Base-by-base conservation (phyloP, 2,888 invertebrate species). In the Eupithecia pulchellata region DNA sequence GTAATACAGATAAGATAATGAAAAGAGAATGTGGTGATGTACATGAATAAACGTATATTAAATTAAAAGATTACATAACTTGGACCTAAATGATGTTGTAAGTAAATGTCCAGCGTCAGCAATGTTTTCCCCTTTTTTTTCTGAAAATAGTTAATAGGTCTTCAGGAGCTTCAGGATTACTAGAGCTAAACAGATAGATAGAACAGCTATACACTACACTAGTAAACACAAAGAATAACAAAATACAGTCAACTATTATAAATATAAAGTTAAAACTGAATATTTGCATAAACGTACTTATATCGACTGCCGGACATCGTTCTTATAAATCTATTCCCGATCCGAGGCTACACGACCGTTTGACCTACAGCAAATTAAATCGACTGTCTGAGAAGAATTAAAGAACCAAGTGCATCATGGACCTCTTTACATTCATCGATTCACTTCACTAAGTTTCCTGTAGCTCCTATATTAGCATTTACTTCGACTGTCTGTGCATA, bases 311-410 rank as follows among this genome's bases (percentile, higher is more conserved):
- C 69, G 66, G 73, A 69, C 67, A 62, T 67, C 20, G 57, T 66
- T 69, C 14, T 39, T 65, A n/a, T 69, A 64, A 69, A 70, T 77
- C 64, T 73, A 71, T 68, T 73, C 66, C 29, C 61, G 66, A 13
- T n/a, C 17, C 66, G 71, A 75, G 77, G 77, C 63, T 72, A 66
- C 74, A 55, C 65, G 75, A 68, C 72, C 69, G 66, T 68, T 71
- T 76, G 75, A 79, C 78, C 76, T 77, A 77, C 66, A 75, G 64
- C 13, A 30, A 58, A 47, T 63, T 66, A 61, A 58, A 64, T 55
- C n/a, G 11, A 30, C 9, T 34, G 55, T 67, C 64, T 69, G 47
- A 29, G 64, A 39, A 67, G 72, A 64, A 72, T 74, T 65, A 71
- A 74, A 69, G 63, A 66, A 52, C 69, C 58, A 32, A 11, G 58